phyloP scores from a whole-genome alignment of 2,888 invertebrate species.

The Drosophila colorata region DNA sequence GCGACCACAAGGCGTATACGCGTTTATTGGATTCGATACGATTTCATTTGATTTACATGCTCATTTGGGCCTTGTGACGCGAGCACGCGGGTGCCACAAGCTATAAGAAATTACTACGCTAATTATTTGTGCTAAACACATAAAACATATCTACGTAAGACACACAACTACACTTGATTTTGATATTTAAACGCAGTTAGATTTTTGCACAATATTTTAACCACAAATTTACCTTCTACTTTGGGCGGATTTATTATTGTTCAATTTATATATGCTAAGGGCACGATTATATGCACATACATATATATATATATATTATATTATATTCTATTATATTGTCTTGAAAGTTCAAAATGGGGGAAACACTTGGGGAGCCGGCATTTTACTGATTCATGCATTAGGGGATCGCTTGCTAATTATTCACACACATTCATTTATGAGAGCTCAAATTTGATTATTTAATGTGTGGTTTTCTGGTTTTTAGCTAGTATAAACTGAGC shows the following conservation, averaged over 20 bases:
- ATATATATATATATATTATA: too few relatives aligned
- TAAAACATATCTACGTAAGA: slow-evolving; percentile 1
- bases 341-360: slow-evolving; percentile 7
- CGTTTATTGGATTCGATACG: slow-evolving; percentile 68
- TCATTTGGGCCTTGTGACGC: slow-evolving; percentile 65
- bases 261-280: not conserved
- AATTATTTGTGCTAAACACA: slow-evolving; percentile 41
- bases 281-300: too few relatives aligned
- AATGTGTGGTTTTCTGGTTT: not conserved
- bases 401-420: slow-evolving; percentile 20
- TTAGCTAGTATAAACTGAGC: not conserved
- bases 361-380: slow-evolving; percentile 22
- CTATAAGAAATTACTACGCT: slow-evolving; percentile 31
- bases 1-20: slow-evolving; percentile 57
- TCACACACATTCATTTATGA: not conserved
- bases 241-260: not conserved
- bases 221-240: slow-evolving; percentile 11
- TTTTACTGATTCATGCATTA: slow-evolving; percentile 33
- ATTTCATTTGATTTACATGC: slow-evolving; percentile 75
- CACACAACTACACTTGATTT: slow-evolving; percentile 2
- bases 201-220: slow-evolving; percentile 2
- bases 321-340: not conserved
- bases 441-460: not conserved
- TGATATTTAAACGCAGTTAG: not conserved
- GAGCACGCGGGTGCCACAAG: slow-evolving; percentile 6